Percentiles rank a stretch among this genome's conserved stretches.
Conservation (phyloP, 2,113 vertebrate genomes). For the Fulica atra region DNA sequence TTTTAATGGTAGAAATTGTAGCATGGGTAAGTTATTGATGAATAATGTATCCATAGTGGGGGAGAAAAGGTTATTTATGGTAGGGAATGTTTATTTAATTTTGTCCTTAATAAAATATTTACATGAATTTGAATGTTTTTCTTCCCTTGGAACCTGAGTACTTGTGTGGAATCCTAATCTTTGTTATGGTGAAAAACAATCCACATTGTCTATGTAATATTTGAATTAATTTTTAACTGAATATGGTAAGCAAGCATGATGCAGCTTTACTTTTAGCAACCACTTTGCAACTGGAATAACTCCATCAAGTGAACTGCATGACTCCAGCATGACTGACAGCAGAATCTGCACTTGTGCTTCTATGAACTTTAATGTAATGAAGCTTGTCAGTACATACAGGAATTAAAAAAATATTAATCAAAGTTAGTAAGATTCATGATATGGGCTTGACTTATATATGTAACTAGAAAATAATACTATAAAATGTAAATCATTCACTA, state of each 20-base stretch:
- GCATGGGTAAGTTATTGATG: background rate
- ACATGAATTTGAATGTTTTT: background rate
- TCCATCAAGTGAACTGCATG: background rate
- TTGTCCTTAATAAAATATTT: background rate
- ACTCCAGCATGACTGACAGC: background rate
- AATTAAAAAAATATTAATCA: background rate
- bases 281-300: background rate
- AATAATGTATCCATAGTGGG: background rate
- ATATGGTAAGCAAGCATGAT: background rate
- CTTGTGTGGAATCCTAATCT: background rate
- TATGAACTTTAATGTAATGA: background rate
- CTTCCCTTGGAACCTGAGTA: background rate
- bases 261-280: background rate
- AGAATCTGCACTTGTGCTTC: background rate
- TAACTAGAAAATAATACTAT: background rate
- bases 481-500: background rate
- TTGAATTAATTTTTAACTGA: background rate
- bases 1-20: constrained; percentile 36
- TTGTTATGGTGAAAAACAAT: background rate
- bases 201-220: background rate
- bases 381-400: background rate
- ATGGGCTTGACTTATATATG: background rate
- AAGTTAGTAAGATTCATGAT: background rate
- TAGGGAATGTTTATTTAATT: constrained; percentile 2
- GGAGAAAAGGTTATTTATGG: background rate